Percentiles rank a stretch among this genome's conserved stretches.
Evolutionary conservation across 37 sponge, comb jelly and placozoan species (phyloP).

Genomic region (Tethya wilhelma): DNA sequence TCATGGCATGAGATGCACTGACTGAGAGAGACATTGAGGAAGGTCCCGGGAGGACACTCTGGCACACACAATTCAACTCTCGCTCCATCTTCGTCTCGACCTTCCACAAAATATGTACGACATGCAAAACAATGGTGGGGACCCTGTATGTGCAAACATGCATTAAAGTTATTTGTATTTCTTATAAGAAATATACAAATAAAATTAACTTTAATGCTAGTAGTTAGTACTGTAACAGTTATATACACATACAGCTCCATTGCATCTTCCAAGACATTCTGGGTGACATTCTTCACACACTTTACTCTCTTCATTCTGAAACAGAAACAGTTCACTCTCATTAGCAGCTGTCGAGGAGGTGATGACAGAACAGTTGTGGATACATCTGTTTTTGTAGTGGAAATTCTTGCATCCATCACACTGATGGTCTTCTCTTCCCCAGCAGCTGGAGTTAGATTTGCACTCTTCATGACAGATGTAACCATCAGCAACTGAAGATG

Average conservation of each 20-base stretch:
- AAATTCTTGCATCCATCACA: conserved; percentile 75
- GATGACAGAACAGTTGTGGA: conserved; percentile 46
- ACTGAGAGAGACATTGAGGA: neutral
- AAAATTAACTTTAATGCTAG: too few species aligned
- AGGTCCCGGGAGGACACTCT: conserved; percentile 52
- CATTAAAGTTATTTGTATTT: too few species aligned
- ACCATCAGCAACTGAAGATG: conserved; percentile 24
- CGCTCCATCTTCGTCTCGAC: neutral
- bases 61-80: conserved; percentile 35
- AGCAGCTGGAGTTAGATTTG: conserved; percentile 45
- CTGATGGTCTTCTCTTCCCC: conserved; percentile 59
- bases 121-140: conserved; percentile 45
- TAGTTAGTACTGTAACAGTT: too few species aligned
- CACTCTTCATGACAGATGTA: conserved; percentile 69
- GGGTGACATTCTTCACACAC: conserved; percentile 53
- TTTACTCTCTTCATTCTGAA: conserved; percentile 14
- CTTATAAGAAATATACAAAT: too few species aligned
- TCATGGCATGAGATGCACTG: conserved; percentile 56
- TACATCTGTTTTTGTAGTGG: conserved; percentile 49
- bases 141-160: conserved; percentile 20
- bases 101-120: conserved; percentile 4
- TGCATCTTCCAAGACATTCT: conserved; percentile 52
- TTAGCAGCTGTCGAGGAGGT: neutral
- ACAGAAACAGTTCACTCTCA: conserved; percentile 22
- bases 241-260: conserved; percentile 11